Base-by-base conservation (phyloP, 2,113 vertebrate genomes). In the Numida meleagris region DNA sequence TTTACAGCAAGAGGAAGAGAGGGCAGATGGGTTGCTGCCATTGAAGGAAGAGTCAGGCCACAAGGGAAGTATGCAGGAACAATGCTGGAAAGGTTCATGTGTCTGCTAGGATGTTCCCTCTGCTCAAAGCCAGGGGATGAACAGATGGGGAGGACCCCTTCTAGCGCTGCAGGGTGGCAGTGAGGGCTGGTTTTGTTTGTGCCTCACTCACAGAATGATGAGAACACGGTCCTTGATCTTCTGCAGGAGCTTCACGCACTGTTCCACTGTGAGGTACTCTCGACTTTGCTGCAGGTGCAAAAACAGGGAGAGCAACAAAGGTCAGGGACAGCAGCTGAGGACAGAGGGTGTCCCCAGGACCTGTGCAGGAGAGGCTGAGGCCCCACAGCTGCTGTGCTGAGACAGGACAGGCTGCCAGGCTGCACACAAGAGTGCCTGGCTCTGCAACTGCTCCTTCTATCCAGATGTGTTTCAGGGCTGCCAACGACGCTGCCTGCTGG, bases 181-280 rank as follows among this genome's bases (percentile, higher is more conserved):
- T 2, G 2, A 40, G n/a, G 36, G 24, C 31, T 62, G 29, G 25
- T 68, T 66, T 72, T 73, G 87, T 46, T 55, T 67, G 46, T 40
- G 59, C 25, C 27, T 83, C 59, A 96, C 98, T 98, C 94, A 99
- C 99, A 98, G 9, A 72, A 99, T 20, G 23, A 98, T n/a, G 19
- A 99, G 97, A 59, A 98, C 27, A 0, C 42, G 86, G 58, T 98
- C 98, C 92, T 97, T 93, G 59, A 99, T 98, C 80, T 90, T 95
- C 20, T 92, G 96, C 83, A 97, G 80, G 81, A 97, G 29, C 10
- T 93, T 93, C 40, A 95, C 36, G 10, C 94, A 90, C 91, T 98
- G 97, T 21, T 98, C 98, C 77, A 94, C 43, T 0, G 79, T 98
- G 24, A 96, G 7, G 65, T 95, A 97, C 0, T 89, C 88, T 5